A percentile compares a stretch with the other conserved stretches of the same genome.
These are phyloP conservation scores for Scotopteryx bipunctaria DNA, from an alignment of 2,888 invertebrate genomes.

Conservation along the genomic window DNA sequence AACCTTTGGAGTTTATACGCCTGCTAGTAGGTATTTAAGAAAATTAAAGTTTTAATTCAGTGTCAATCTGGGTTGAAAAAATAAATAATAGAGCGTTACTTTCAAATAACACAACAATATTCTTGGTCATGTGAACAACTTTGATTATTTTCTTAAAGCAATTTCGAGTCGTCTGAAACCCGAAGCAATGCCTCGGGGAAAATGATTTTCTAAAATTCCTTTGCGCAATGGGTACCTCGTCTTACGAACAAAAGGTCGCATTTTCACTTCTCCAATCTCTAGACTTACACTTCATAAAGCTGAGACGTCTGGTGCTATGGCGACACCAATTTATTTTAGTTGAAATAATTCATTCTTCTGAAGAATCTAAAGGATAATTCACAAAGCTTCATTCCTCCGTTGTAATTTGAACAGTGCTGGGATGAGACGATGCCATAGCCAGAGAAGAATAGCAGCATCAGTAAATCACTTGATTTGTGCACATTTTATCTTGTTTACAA, in stretches of 20 bases:
- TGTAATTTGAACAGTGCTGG: conserved; percentile 56
- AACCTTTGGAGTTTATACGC: conserved; percentile 49
- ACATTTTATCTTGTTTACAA: too few relatives aligned
- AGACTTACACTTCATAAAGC: conserved; percentile 50
- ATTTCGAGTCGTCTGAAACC: too few relatives aligned
- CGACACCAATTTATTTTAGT: conserved; percentile 52
- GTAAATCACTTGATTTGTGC: neutral
- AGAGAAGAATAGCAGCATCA: conserved; percentile 3
- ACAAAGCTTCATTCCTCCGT: conserved; percentile 49
- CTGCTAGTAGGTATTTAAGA: conserved; percentile 3
- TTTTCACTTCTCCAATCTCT: conserved; percentile 38
- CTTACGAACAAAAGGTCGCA: conserved; percentile 21
- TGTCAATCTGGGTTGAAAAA: neutral
- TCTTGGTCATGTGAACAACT: too few relatives aligned
- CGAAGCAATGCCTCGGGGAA: neutral
- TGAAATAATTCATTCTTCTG: conserved; percentile 50
- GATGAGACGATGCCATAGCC: conserved; percentile 13
- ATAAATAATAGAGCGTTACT: neutral
- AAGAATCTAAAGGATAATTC: conserved; percentile 53
- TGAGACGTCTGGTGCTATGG: conserved; percentile 42
- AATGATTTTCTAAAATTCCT: conserved; percentile 9
- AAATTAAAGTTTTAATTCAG: neutral
- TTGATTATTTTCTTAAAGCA: too few relatives aligned
- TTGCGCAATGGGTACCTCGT: conserved; percentile 3
- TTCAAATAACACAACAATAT: too few relatives aligned